phyloP scores from a whole-genome alignment of 2,888 invertebrate species.

The Eumacrocentrus americanus region DNA sequence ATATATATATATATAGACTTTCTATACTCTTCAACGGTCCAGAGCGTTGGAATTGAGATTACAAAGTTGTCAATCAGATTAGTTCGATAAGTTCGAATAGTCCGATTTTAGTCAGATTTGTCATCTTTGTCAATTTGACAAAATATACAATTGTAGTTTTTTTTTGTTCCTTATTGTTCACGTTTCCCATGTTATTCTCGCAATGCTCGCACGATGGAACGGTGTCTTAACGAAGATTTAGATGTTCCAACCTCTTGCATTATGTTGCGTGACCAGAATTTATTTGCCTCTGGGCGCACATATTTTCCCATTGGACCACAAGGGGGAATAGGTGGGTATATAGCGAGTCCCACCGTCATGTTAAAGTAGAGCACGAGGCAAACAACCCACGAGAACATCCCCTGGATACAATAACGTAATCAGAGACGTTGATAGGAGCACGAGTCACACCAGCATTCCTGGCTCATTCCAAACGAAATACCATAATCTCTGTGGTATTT shows the following conservation, averaged over 20 bases:
- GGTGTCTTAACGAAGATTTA: constrained; percentile 52
- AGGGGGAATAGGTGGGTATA: constrained; percentile 7
- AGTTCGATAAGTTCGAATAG: no score
- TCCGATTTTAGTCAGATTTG: no score
- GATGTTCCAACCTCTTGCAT: constrained; percentile 49
- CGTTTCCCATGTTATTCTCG: constrained; percentile 39
- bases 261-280: constrained; percentile 55
- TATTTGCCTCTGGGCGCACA: constrained; percentile 44
- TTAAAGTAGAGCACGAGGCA: constrained; percentile 7
- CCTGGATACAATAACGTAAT: constrained; percentile 21
- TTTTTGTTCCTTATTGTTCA: constrained; percentile 39
- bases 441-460: constrained; percentile 9
- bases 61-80: no score
- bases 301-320: constrained; percentile 29
- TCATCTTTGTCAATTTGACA: no score
- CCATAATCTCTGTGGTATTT: constrained; percentile 6
- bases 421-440: constrained; percentile 4
- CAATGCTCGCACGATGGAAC: constrained; percentile 39
- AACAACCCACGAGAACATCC: constrained; percentile 4
- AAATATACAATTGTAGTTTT: no score
- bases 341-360: constrained; percentile 7
- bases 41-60: no score
- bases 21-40: neutral
- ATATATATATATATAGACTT: constrained; percentile 3
- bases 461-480: constrained; percentile 10